phyloP scores from a whole-genome alignment of 2,113 vertebrate genomes.

The Ptilonorhynchus violaceus region DNA sequence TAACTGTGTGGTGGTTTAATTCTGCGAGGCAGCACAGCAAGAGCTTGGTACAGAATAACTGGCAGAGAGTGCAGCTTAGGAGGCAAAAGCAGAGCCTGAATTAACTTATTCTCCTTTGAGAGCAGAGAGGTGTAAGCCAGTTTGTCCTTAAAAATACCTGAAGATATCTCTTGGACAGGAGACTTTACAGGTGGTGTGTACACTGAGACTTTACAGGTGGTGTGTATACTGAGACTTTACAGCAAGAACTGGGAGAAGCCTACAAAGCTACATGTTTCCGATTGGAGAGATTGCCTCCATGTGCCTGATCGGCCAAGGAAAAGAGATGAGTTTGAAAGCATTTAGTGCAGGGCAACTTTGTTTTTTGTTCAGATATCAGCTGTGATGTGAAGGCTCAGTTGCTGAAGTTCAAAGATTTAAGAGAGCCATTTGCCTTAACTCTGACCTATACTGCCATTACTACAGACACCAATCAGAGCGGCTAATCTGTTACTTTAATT shows the following conservation, averaged over 20 bases:
- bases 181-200: neutral
- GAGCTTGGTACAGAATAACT: neutral
- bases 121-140: neutral
- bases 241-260: neutral
- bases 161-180: neutral
- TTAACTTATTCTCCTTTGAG: neutral
- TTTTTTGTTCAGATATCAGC: neutral
- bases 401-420: neutral
- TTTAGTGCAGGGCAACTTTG: neutral
- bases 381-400: neutral
- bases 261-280: neutral
- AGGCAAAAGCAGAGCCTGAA: neutral
- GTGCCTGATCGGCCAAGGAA: neutral
- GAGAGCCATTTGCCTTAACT: neutral
- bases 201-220: neutral
- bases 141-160: neutral
- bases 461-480: neutral
- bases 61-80: neutral
- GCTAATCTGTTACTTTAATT: neutral
- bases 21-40: neutral
- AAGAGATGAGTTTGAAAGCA: neutral
- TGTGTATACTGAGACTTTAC: neutral
- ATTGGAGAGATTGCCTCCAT: fast-evolving
- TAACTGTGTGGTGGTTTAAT: neutral
- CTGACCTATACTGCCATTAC: neutral